phyloP scores from a whole-genome alignment of 1,140 invertebrate species.

The Piezodorus guildinii region DNA sequence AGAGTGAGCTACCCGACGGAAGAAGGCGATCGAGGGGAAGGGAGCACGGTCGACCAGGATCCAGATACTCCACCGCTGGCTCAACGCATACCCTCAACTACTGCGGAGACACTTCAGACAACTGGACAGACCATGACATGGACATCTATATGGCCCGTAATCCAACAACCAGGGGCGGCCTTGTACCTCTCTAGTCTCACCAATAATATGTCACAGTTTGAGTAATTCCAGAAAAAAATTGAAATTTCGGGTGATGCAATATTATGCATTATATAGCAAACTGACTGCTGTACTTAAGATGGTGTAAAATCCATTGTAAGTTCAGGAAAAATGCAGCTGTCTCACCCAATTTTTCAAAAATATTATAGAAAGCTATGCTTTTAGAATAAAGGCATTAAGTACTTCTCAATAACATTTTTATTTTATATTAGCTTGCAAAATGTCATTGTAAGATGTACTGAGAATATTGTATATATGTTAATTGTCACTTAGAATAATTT shows the following conservation, averaged over 20 bases:
- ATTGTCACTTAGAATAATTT: too few species aligned
- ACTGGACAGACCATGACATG: conserved; percentile 92
- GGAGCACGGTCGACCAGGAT: conserved; percentile 26
- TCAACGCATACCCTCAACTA: conserved; percentile 70
- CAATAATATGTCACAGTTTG: not conserved
- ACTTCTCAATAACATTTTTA: too few species aligned
- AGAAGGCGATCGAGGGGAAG: conserved; percentile 42
- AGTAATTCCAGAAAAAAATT: not conserved
- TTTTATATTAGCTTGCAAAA: too few species aligned
- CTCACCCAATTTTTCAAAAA: too few species aligned
- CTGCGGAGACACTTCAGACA: conserved; percentile 71
- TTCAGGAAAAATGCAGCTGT: too few species aligned
- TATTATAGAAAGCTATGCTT: too few species aligned
- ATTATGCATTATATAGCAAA: not conserved
- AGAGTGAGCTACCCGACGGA: conserved; percentile 47
- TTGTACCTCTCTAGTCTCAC: conserved; percentile 46
- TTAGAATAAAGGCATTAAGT: too few species aligned
- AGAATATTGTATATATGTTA: too few species aligned
- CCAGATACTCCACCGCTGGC: conserved; percentile 52
- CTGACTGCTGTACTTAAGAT: too few species aligned
- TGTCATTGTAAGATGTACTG: too few species aligned
- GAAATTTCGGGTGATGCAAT: conserved; percentile 4
- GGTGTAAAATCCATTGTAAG: too few species aligned
- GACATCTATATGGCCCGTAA: conserved; percentile 89
- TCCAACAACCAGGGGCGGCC: conserved; percentile 67